phyloP scores from a whole-genome alignment of 1,140 invertebrate genomes.

The Drosophila melanica region DNA sequence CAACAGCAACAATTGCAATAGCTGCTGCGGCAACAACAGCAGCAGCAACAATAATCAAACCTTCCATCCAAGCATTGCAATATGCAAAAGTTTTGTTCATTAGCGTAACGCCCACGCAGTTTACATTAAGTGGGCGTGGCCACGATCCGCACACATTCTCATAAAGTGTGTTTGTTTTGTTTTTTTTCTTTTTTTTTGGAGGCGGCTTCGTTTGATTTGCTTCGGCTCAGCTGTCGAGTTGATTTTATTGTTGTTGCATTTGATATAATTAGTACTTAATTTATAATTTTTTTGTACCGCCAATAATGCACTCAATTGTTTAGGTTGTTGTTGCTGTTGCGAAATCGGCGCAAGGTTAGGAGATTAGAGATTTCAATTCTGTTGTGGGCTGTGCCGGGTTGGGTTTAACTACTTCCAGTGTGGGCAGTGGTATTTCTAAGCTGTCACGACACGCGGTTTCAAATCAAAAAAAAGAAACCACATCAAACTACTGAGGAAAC shows the following conservation, averaged over 20 bases:
- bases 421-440: slow-evolving; percentile 25
- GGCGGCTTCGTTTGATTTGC: slow-evolving; percentile 76
- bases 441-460: slow-evolving; percentile 2
- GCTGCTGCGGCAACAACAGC: slow-evolving; percentile 27
- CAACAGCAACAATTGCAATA: slow-evolving; percentile 40
- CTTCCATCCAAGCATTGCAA: slow-evolving; percentile 72
- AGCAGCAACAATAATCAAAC: slow-evolving; percentile 59
- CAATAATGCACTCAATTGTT: slow-evolving; percentile 66
- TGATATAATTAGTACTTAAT: slow-evolving; percentile 81
- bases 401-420: slow-evolving; percentile 20
- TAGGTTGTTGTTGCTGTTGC: slow-evolving; percentile 24
- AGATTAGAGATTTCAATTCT: slow-evolving; percentile 37
- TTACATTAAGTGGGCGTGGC: slow-evolving; percentile 66
- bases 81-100: slow-evolving; percentile 72
- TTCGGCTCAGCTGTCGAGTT: slow-evolving; percentile 56
- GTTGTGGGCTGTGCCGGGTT: slow-evolving; percentile 35
- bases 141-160: slow-evolving; percentile 42
- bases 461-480: no score
- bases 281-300: slow-evolving; percentile 67
- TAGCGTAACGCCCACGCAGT: slow-evolving; percentile 74
- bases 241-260: slow-evolving; percentile 66
- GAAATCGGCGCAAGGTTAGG: slow-evolving; percentile 48
- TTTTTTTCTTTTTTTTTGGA: slow-evolving; percentile 34
- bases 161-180: slow-evolving; percentile 28
- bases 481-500: no score